phyloP scores from a whole-genome alignment of 2,888 invertebrate species.

The Vandiemenella viatica region DNA sequence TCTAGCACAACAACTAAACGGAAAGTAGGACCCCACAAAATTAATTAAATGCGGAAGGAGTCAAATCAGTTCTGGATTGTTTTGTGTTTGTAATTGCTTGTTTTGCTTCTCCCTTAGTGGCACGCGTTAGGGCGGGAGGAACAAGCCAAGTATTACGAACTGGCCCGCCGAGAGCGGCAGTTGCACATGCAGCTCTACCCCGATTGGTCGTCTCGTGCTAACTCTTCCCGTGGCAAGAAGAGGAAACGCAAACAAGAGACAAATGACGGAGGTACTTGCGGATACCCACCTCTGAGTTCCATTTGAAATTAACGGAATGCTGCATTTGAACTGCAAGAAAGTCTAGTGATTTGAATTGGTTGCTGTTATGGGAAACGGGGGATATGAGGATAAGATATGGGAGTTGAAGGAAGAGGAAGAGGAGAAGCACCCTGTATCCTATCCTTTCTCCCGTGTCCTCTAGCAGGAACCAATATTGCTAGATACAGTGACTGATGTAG shows the following conservation, averaged over 20 bases:
- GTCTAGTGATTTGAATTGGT: background rate
- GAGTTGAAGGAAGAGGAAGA: no score
- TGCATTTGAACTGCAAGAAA: background rate
- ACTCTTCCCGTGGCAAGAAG: slow-evolving; percentile 99
- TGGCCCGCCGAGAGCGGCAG: slow-evolving; percentile 96
- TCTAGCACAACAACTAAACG: slow-evolving; percentile 38
- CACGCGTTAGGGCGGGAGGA: slow-evolving; percentile 98
- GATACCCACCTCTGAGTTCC: slow-evolving; percentile 18
- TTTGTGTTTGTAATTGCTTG: slow-evolving; percentile 17
- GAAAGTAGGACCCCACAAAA: slow-evolving; percentile 32
- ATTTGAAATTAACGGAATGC: slow-evolving; percentile 10
- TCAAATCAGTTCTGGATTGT: background rate
- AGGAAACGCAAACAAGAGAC: slow-evolving; percentile 98
- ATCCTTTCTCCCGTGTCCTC: background rate
- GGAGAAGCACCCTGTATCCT: background rate
- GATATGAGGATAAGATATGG: background rate
- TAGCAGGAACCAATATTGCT: background rate
- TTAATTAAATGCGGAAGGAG: background rate
- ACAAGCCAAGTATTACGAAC: slow-evolving; percentile 99
- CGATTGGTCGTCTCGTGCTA: slow-evolving; percentile 98
- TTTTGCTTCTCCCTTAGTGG: slow-evolving; percentile 58
- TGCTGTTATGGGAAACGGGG: background rate
- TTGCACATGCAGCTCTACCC: slow-evolving; percentile 98
- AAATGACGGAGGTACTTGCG: slow-evolving; percentile 85
- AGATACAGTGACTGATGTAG: slow-evolving; percentile 5